A percentile compares a stretch with the other conserved stretches of the same genome.
phyloP scores from a whole-genome alignment of 2,888 invertebrate genomes.

The Geotrupes spiniger region DNA sequence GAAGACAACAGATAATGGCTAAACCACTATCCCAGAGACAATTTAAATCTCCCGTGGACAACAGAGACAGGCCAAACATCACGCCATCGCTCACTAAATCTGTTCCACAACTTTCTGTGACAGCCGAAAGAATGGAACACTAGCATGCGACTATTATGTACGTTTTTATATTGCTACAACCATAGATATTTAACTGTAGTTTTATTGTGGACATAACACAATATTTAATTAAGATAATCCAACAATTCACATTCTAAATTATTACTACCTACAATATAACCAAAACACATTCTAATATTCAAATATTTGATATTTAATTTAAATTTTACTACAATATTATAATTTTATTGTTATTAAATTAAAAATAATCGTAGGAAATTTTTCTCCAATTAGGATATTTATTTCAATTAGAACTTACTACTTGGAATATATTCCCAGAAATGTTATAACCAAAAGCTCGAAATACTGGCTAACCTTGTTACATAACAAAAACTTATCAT shows the following conservation, averaged over 20 bases:
- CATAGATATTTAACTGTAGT: neutral
- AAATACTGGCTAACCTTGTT: too few relatives aligned
- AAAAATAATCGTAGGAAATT: too few relatives aligned
- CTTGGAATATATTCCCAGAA: too few relatives aligned
- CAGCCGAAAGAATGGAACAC: slow-evolving; percentile 42
- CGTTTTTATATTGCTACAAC: slow-evolving; percentile 6
- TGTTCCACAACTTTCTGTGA: slow-evolving; percentile 43
- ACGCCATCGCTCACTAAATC: slow-evolving; percentile 51
- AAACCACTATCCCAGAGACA: slow-evolving; percentile 47
- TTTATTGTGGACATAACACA: slow-evolving; percentile 3
- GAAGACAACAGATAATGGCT: slow-evolving; percentile 45
- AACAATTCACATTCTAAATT: neutral
- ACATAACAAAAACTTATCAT: too few relatives aligned
- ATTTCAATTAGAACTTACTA: too few relatives aligned
- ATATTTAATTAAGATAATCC: slow-evolving; percentile 6
- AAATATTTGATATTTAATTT: too few relatives aligned
- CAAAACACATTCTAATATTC: too few relatives aligned
- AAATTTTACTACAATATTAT: too few relatives aligned
- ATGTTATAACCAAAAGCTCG: too few relatives aligned
- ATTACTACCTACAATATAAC: too few relatives aligned
- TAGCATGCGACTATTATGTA: slow-evolving; percentile 42
- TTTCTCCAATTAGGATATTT: too few relatives aligned
- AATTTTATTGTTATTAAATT: too few relatives aligned
- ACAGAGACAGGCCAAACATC: slow-evolving; percentile 46
- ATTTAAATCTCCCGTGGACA: slow-evolving; percentile 48